These are phyloP conservation scores for Cetonia aurata DNA, from an alignment of 2,888 invertebrate genomes.

Conservation along the genomic window DNA sequence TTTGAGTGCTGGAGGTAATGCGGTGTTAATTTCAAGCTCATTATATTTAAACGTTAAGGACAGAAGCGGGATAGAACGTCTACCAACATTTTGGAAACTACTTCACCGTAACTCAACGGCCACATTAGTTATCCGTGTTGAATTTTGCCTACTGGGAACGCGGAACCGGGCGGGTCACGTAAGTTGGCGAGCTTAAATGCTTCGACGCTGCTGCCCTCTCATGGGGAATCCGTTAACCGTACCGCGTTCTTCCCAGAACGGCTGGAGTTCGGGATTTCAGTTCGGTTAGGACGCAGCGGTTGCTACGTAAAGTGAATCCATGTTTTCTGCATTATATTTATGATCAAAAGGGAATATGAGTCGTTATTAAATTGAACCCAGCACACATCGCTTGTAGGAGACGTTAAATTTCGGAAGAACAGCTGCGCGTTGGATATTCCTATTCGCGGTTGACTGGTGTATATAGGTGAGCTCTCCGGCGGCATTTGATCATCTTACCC, in stretches of 20 bases:
- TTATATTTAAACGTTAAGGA: too few relatives aligned
- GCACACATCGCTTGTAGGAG: too few relatives aligned
- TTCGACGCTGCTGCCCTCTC: conserved; percentile 24
- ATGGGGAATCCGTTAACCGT: conserved; percentile 35
- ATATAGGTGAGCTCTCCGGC: too few relatives aligned
- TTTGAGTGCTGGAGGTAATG: too few relatives aligned
- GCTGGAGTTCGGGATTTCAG: background rate
- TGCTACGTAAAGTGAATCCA: conserved; percentile 5
- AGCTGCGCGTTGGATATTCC: too few relatives aligned
- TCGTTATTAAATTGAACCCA: conserved; percentile 5
- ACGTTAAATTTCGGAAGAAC: too few relatives aligned
- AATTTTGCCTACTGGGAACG: conserved; percentile 11
- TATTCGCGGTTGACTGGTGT: too few relatives aligned
- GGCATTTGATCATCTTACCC: too few relatives aligned
- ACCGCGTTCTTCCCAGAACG: background rate
- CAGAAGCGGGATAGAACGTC: too few relatives aligned
- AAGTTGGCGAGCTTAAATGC: conserved; percentile 20
- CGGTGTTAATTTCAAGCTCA: too few relatives aligned
- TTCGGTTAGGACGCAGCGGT: too few relatives aligned
- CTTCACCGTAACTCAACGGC: background rate
- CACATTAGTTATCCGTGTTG: conserved; percentile 16
- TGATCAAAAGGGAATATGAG: conserved; percentile 14
- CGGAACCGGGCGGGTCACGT: conserved; percentile 4
- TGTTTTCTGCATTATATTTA: conserved; percentile 12
- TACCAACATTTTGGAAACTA: conserved; percentile 1